phyloP scores from a whole-genome alignment of 2,113 vertebrate species.

The Melanostigma gelatinosum region DNA sequence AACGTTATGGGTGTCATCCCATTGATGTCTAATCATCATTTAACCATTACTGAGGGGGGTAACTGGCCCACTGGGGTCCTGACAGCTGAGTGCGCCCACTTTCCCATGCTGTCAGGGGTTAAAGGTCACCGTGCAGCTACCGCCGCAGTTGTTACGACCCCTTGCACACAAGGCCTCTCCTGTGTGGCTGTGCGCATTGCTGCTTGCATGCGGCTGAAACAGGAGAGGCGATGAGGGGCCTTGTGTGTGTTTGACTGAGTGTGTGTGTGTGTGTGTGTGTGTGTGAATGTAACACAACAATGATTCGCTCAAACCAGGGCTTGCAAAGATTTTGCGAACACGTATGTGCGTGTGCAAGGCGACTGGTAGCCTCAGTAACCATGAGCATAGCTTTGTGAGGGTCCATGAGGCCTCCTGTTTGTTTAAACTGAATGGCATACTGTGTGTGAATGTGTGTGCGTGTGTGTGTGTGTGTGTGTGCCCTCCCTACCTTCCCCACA shows the following conservation, averaged over 20 bases:
- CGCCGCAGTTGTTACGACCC: slow-evolving; percentile 70
- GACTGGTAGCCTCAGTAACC: slow-evolving; percentile 43
- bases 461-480: slow-evolving; percentile 6
- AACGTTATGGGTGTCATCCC: slow-evolving; percentile 31
- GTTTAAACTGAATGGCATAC: slow-evolving; percentile 62
- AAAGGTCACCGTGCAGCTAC: slow-evolving; percentile 70
- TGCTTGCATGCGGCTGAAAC: slow-evolving; percentile 52
- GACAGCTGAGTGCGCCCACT: slow-evolving; percentile 74
- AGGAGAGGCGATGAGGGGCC: slow-evolving; percentile 40
- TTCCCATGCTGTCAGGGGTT: slow-evolving; percentile 76
- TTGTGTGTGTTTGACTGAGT: slow-evolving; percentile 9
- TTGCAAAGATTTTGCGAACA: slow-evolving; percentile 16
- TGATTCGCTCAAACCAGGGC: slow-evolving; percentile 26
- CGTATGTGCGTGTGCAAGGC: slow-evolving; percentile 37
- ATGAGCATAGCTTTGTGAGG: slow-evolving; percentile 47
- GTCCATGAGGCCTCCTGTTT: slow-evolving; percentile 58
- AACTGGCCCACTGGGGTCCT: slow-evolving; percentile 30
- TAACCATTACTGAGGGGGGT: slow-evolving; percentile 54
- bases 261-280: slow-evolving; percentile 6
- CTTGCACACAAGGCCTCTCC: slow-evolving; percentile 66
- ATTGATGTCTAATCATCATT: slow-evolving; percentile 62
- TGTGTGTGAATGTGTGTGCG: background rate
- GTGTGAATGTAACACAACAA: slow-evolving; percentile 52
- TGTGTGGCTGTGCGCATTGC: slow-evolving; percentile 57
- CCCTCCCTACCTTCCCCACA: slow-evolving; percentile 10